phyloP scores from a whole-genome alignment of 2,113 vertebrate species.

The Podilymbus podiceps region DNA sequence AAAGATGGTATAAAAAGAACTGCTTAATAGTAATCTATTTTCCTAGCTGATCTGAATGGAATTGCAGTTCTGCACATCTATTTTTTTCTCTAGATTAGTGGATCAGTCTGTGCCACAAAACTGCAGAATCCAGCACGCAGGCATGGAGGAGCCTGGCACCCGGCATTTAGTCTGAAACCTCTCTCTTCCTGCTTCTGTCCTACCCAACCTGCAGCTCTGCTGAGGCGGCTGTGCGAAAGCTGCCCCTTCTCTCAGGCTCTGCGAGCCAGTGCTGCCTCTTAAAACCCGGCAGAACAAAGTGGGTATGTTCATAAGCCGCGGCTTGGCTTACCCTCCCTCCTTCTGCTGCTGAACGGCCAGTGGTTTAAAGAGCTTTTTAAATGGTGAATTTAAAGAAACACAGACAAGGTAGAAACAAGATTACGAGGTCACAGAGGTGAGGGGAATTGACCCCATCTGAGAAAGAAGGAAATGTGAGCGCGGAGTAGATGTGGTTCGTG shows the following conservation, averaged over 20 bases:
- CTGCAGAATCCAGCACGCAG: neutral
- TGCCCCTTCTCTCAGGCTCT: neutral
- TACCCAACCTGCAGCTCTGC: neutral
- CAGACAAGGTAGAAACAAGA: constrained; percentile 3
- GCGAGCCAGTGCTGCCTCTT: neutral
- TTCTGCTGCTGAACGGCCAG: neutral
- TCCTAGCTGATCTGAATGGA: neutral
- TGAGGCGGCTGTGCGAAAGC: neutral
- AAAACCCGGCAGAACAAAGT: neutral
- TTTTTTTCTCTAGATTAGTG: neutral
- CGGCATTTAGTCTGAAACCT: neutral
- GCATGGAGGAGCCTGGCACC: neutral
- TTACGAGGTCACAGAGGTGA: neutral
- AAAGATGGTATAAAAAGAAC: neutral
- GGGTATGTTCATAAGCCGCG: neutral
- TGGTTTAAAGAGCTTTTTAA: neutral
- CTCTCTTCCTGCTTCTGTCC: neutral
- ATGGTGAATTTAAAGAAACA: neutral
- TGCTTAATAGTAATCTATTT: neutral
- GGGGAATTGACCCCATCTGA: neutral
- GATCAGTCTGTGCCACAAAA: neutral
- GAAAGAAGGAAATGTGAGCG: neutral
- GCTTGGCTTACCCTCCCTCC: neutral
- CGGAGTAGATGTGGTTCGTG: neutral
- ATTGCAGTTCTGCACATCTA: neutral